A percentile compares a stretch with the other conserved stretches of the same genome.
Evolutionary conservation across 2,888 invertebrate genomes (phyloP).

Genomic region (Acleris cristana): DNA sequence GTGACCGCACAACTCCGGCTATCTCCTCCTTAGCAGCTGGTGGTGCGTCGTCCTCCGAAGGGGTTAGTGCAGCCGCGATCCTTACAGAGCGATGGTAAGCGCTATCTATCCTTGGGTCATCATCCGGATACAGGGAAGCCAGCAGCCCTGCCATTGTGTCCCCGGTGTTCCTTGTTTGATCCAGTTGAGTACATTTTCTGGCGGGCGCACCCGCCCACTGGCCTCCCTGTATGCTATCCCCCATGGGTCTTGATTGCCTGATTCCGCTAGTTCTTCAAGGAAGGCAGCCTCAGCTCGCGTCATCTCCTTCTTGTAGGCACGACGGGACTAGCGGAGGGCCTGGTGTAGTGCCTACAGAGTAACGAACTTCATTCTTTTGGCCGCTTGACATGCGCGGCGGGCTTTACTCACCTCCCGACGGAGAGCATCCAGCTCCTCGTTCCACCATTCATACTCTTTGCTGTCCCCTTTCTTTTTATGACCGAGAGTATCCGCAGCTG

Average conservation of each 20-base stretch:
- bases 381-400: neutral
- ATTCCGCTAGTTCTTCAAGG: slow-evolving; percentile 26
- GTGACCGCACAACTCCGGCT: neutral
- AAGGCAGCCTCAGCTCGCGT: slow-evolving; percentile 21
- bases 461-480: fast-evolving
- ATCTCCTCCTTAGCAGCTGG: neutral
- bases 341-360: fast-evolving
- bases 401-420: neutral
- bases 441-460: neutral
- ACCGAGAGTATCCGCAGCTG: neutral
- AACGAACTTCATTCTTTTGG: neutral
- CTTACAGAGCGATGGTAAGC: neutral
- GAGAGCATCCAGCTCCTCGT: neutral
- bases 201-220: slow-evolving; percentile 26
- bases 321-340: slow-evolving; percentile 1
- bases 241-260: slow-evolving; percentile 40
- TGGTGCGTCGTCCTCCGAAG: neutral
- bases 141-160: neutral
- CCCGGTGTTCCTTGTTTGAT: neutral
- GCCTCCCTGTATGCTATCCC: slow-evolving; percentile 37
- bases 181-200: slow-evolving; percentile 10
- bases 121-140: neutral
- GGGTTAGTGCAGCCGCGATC: neutral
- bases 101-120: neutral
- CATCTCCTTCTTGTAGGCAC: neutral